Evolutionary conservation across 2,888 invertebrate genomes (phyloP).

Genomic region (Synanthedon andrenaeformis): DNA sequence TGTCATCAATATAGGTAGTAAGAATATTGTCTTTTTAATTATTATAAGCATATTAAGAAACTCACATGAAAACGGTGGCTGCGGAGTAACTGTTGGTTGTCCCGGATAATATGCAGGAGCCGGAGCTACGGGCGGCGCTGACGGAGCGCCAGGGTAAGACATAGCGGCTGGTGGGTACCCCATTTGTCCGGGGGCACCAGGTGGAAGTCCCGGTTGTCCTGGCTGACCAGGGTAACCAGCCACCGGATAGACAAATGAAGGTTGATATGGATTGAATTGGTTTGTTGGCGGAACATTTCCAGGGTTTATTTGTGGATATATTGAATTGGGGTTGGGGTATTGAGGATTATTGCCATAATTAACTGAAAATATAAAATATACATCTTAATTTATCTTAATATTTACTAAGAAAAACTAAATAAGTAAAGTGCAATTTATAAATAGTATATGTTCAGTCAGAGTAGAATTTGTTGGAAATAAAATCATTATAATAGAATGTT

Average conservation of each 20-base stretch:
- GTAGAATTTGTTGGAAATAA: too few relatives aligned
- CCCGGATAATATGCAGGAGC: conserved; percentile 15
- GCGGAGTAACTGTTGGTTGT: conserved; percentile 14
- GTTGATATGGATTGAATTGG: conserved; percentile 18
- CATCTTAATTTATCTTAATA: neutral
- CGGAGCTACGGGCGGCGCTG: conserved; percentile 13
- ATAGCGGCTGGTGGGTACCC: conserved; percentile 26
- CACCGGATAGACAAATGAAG: conserved; percentile 20
- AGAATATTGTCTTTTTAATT: too few relatives aligned
- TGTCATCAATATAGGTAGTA: too few relatives aligned
- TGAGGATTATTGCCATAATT: conserved; percentile 35
- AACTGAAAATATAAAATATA: conserved; percentile 25
- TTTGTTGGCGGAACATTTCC: conserved; percentile 31
- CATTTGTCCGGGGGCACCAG: conserved; percentile 14
- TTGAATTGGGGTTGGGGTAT: conserved; percentile 36
- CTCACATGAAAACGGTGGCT: neutral
- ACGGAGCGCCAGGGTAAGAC: conserved; percentile 30
- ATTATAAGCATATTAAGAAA: too few relatives aligned
- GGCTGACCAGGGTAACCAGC: conserved; percentile 13
- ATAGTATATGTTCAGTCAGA: too few relatives aligned
- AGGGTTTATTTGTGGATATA: conserved; percentile 44
- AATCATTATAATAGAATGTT: too few relatives aligned
- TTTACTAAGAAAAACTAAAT: too few relatives aligned
- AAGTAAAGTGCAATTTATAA: too few relatives aligned
- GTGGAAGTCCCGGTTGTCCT: conserved; percentile 5